Base-by-base conservation (phyloP, 2,113 vertebrate species). In the Hiodon tergisus region DNA sequence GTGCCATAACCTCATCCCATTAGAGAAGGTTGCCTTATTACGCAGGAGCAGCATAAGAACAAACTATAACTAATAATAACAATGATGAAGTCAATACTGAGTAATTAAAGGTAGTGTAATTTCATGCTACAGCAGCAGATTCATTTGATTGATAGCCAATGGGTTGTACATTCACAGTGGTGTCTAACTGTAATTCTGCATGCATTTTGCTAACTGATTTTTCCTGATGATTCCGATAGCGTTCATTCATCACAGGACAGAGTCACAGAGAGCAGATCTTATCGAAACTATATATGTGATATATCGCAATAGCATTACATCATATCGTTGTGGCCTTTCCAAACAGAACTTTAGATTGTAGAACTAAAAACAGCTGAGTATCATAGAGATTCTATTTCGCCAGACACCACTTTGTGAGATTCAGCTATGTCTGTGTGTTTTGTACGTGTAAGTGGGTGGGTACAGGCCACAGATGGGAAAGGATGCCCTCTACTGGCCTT, bases 41-140 rank as follows among this genome's bases (percentile, higher is more conserved):
- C 63, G 8, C 10, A 17, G 8, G 63, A 66, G 63, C 31, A 66
- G 31, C 48, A 46, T 47, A 6, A 46, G 2, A 65, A 66, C 11
- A 10, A 10, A 10, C 31, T 47, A 66, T 11, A 47, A 4, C 46
- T 6, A 48, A 57, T 31, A 17, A 70, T 10, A 69, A 54, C n/a
- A 69, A 69, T 54, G n/a, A 69, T 55, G 31, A 70, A 70, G 57
- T 17, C 8, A 55, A 70, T 55, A 46, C 0, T 53, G n/a, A 17
- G 14, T 55, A 17, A 17, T 14, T 10, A 70, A 57, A 70, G 5
- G 69, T 55, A 57, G 13, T 70, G 69, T 57, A 16, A 70, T 70
- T 55, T 17, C 16, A 70, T 57, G 69, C 51, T 5, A 55, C 8
- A 13, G 4, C 3, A 17, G 14, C 3, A 70, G 50, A 69, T 53